A percentile compares a stretch with the other conserved stretches of the same genome.
Evolutionary conservation across 2,113 vertebrate genomes (phyloP).

Genomic region (Nesogale talazaci): DNA sequence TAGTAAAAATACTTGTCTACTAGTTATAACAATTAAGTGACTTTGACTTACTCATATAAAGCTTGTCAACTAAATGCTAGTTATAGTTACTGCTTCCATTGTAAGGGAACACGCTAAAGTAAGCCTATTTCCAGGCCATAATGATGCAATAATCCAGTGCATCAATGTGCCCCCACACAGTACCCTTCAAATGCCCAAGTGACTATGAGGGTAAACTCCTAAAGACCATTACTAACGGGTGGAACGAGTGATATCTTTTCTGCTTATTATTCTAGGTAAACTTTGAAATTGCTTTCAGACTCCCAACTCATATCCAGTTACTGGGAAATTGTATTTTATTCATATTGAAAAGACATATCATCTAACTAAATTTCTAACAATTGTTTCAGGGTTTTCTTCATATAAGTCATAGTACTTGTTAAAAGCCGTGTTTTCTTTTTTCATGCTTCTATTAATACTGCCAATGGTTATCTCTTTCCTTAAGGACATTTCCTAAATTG

Average conservation of each 20-base stretch:
- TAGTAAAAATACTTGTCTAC: background rate
- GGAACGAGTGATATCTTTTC: background rate
- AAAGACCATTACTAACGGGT: background rate
- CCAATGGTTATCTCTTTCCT: background rate
- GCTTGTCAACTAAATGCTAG: background rate
- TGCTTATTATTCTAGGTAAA: slow-evolving; percentile 20
- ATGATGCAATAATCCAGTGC: background rate
- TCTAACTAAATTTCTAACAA: background rate
- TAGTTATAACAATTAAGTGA: too few relatives aligned
- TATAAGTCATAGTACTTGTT: background rate
- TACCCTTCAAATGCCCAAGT: background rate
- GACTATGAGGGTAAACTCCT: background rate
- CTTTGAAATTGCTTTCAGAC: slow-evolving; percentile 34
- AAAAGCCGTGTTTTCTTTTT: background rate
- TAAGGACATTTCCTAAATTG: background rate
- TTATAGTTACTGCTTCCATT: background rate
- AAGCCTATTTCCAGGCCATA: background rate
- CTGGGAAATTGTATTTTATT: slow-evolving; percentile 9
- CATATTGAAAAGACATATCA: too few relatives aligned
- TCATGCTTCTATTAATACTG: background rate
- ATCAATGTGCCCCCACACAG: background rate
- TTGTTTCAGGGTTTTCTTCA: slow-evolving; percentile 38
- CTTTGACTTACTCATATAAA: too few relatives aligned
- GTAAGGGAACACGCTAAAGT: background rate
- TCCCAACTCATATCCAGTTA: background rate